phyloP scores from a whole-genome alignment of 2,113 vertebrate species.

The Brachyhypopomus gauderio region DNA sequence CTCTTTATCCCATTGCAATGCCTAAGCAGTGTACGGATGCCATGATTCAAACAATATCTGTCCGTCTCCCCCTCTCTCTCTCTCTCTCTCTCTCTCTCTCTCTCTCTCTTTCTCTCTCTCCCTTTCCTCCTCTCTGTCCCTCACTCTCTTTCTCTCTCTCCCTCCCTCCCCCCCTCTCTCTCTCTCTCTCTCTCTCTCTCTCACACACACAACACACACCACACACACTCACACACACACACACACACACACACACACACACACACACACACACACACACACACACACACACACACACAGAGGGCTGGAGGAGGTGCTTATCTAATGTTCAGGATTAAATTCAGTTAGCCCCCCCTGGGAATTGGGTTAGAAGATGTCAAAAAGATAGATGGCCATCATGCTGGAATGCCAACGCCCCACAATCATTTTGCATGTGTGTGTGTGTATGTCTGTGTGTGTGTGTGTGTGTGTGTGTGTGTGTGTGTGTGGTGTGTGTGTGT shows the following conservation, averaged over 20 bases:
- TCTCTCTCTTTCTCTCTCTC: slow-evolving; percentile 23
- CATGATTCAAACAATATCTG: slow-evolving; percentile 56
- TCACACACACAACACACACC: too few species aligned
- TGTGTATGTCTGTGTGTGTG: too few species aligned
- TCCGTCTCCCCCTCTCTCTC: slow-evolving; percentile 18
- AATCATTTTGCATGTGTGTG: slow-evolving; percentile 70
- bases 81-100: neutral
- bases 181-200: too few species aligned
- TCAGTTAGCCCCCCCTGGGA: slow-evolving; percentile 76
- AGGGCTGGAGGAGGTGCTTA: slow-evolving; percentile 70
- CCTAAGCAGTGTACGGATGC: slow-evolving; percentile 46
- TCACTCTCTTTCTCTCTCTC: too few species aligned
- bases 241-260: too few species aligned
- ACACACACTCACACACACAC: too few species aligned
- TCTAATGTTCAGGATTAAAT: slow-evolving; percentile 82
- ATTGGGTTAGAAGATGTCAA: slow-evolving; percentile 83
- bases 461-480: too few species aligned
- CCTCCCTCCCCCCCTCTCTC: too few species aligned
- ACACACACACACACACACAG: slow-evolving; percentile 48
- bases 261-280: too few species aligned
- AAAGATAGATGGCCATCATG: slow-evolving; percentile 81
- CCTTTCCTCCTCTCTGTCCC: too few species aligned
- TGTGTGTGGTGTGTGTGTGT: slow-evolving; percentile 60
- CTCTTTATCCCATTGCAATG: slow-evolving; percentile 39
- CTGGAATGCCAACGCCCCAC: slow-evolving; percentile 64